phyloP scores from a whole-genome alignment of 1,140 invertebrate species.

The Drosophila micromelanica region DNA sequence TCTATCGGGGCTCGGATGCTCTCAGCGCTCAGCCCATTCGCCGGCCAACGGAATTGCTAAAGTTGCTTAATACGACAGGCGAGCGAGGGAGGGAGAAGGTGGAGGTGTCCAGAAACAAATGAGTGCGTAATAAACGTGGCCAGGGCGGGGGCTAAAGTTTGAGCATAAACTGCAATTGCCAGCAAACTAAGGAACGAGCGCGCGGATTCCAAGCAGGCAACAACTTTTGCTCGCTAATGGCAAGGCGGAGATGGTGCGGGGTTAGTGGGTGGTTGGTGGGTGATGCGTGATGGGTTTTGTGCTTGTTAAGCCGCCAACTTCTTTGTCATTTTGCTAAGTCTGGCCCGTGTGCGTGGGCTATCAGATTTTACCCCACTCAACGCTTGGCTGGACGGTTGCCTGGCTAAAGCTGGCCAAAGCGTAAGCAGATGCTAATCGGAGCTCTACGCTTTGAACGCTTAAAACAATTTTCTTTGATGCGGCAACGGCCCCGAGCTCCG shows the following conservation, averaged over 20 bases:
- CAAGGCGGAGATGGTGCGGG: neutral
- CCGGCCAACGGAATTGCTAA: conserved; percentile 67
- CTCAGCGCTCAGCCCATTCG: conserved; percentile 7
- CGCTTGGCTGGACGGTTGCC: conserved; percentile 14
- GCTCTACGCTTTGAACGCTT: conserved; percentile 54
- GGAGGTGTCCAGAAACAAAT: conserved; percentile 59
- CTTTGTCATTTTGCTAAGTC: conserved; percentile 56
- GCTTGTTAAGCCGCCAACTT: conserved; percentile 68
- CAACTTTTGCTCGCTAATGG: conserved; percentile 47
- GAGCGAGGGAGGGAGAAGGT: neutral
- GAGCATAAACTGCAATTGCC: conserved; percentile 66
- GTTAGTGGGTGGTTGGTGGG: neutral
- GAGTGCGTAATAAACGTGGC: conserved; percentile 77
- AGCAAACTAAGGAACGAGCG: conserved; percentile 39
- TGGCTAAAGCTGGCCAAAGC: conserved; percentile 5
- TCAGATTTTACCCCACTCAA: conserved; percentile 54
- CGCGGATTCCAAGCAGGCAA: conserved; percentile 17
- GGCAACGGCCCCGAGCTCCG: neutral
- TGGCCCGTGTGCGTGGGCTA: conserved; percentile 25
- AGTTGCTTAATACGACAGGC: conserved; percentile 80
- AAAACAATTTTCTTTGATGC: conserved; percentile 82
- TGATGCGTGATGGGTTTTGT: conserved; percentile 7
- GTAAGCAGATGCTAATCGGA: conserved; percentile 72
- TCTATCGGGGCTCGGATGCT: conserved; percentile 54
- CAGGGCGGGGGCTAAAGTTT: conserved; percentile 56